Base-by-base conservation (phyloP, 2,797 vertebrate species). In the Apogon talboti region DNA sequence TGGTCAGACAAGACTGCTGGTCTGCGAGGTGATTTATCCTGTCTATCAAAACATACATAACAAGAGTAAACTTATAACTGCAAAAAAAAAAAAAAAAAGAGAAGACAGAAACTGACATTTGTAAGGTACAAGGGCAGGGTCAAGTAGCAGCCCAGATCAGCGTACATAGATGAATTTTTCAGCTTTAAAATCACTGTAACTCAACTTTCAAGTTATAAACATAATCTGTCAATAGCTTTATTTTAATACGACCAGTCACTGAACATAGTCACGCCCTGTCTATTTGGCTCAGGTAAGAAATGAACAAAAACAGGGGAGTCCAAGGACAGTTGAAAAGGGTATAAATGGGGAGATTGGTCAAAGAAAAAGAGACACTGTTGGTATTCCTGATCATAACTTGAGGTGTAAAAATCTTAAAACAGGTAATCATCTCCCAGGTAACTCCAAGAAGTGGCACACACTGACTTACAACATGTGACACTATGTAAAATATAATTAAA, bases 341-440 rank as follows among this genome's bases (percentile, higher is more conserved):
- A 2, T n/a, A n/a, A n/a, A n/a, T n/a, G n/a, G n/a, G n/a, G n/a
- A n/a, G n/a, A n/a, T n/a, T 24, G 58, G 30, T 52, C 38, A 58
- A 33, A 24, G 37, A 24, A 35, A 55, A 30, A 46, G 14, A 38
- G 46, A 46, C 21, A 45, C 12, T 18, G 63, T 18, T 53, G 45
- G 30, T 45, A 42, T 10, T 44, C 42, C 46, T 56, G 61, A 65
- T 76, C 58, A 76, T 81, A 55, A 63, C 56, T 64, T 49, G 61
- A 72, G 59, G 47, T 57, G 44, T 43, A 12, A 45, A 24, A 67
- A 42, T 60, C 40, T 16, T 50, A 46, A 61, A 69, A 71, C 59
- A 50, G 74, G 65, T 71, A 40, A 79, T 73, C 67, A 78, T 66
- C 68, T 60, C 42, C 9, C n/a, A 16, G 13, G 45, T 55, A 12